phyloP scores from a whole-genome alignment of 53 echinoderm and acorn worm species.

The Apostichopus leukothele region DNA sequence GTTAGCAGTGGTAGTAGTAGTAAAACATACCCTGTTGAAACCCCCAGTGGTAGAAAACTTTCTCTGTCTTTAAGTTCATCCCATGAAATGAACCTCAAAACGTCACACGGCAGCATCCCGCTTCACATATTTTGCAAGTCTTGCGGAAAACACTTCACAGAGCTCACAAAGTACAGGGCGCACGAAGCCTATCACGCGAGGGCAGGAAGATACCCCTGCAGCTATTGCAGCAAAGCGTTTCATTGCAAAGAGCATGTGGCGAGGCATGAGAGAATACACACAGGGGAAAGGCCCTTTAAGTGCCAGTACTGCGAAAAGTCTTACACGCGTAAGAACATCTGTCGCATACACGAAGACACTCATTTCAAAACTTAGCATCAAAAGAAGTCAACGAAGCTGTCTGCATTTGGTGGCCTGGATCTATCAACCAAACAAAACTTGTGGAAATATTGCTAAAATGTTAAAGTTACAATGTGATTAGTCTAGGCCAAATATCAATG shows the following conservation, averaged over 20 bases:
- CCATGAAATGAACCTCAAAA: not conserved
- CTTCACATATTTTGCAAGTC: not conserved
- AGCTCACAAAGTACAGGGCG: not conserved
- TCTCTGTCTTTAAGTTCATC: not conserved
- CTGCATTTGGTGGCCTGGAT: no score
- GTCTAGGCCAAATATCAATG: no score
- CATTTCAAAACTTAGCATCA: not conserved
- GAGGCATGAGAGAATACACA: slow-evolving; percentile 23
- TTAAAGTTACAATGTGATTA: no score
- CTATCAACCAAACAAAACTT: no score
- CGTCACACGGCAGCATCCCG: not conserved
- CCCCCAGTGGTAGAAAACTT: no score
- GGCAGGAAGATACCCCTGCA: slow-evolving; percentile 10
- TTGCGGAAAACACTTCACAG: slow-evolving; percentile 27
- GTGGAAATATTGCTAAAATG: no score
- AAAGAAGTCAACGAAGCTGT: no score
- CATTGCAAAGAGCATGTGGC: slow-evolving; percentile 14
- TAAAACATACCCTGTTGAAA: not conserved
- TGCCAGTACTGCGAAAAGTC: slow-evolving; percentile 21
- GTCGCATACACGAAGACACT: slow-evolving; percentile 2
- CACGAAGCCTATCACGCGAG: slow-evolving; percentile 32
- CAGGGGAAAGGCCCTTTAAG: slow-evolving; percentile 22
- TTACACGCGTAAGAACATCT: not conserved
- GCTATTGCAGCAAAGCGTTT: slow-evolving; percentile 34
- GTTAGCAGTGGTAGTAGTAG: not conserved